phyloP scores from a whole-genome alignment of 37 sponge, comb jelly and placozoan genomes.

The Ianthella basta region DNA sequence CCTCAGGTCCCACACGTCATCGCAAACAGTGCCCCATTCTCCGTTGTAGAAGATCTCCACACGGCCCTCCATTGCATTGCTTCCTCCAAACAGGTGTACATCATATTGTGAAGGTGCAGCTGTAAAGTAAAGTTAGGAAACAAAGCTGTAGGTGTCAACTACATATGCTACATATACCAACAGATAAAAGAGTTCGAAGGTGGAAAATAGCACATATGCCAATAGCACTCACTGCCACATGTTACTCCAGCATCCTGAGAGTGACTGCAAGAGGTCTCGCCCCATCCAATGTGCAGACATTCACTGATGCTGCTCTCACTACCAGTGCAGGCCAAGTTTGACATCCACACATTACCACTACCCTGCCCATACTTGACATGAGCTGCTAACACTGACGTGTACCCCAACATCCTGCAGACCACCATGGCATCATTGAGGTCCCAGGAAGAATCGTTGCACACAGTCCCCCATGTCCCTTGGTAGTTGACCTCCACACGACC shows the following conservation, averaged over 20 bases:
- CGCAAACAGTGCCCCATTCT: too few relatives aligned
- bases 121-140: too few relatives aligned
- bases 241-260: slow-evolving; percentile 48
- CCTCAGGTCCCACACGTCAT: too few relatives aligned
- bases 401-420: slow-evolving; percentile 57
- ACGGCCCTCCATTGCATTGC: too few relatives aligned
- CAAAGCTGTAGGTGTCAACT: too few relatives aligned
- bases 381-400: neutral
- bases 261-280: slow-evolving; percentile 40
- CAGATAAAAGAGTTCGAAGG: too few relatives aligned
- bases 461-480: slow-evolving; percentile 59
- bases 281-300: slow-evolving; percentile 15
- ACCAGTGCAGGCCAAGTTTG: neutral
- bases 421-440: slow-evolving; percentile 3
- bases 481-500: slow-evolving; percentile 63
- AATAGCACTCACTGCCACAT: slow-evolving; percentile 27
- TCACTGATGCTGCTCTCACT: neutral
- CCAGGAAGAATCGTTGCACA: slow-evolving; percentile 14
- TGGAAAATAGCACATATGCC: too few relatives aligned
- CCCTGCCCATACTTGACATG: too few relatives aligned
- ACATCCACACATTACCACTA: neutral
- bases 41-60: too few relatives aligned
- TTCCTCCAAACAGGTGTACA: too few relatives aligned
- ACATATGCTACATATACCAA: too few relatives aligned
- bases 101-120: too few relatives aligned